Conservation (phyloP, 2,888 invertebrate genomes). For the Eristalis tenax region DNA sequence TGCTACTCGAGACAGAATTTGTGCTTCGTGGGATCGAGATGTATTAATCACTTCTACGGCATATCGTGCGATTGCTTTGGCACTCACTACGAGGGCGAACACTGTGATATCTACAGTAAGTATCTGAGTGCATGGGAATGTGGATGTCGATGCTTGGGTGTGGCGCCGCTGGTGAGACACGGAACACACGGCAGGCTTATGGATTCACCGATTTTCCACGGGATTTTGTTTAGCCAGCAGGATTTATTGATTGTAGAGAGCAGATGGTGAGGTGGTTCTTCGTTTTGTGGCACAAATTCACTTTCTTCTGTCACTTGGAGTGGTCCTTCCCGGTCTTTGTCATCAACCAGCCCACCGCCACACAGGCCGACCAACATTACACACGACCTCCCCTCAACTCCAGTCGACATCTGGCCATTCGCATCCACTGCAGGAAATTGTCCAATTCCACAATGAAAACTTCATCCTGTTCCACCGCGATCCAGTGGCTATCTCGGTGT, state of each 20-base stretch:
- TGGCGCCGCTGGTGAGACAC: not conserved
- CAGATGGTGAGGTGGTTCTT: too few relatives aligned
- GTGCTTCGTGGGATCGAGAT: conserved; percentile 93
- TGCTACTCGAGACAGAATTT: conserved; percentile 91
- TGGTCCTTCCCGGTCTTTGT: too few relatives aligned
- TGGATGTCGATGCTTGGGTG: not conserved
- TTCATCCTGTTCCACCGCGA: not conserved
- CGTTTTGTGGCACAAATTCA: too few relatives aligned
- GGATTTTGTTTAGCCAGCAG: too few relatives aligned
- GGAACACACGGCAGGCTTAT: not conserved
- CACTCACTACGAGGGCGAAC: conserved; percentile 94
- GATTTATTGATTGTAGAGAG: too few relatives aligned
- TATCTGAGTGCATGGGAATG: conserved; percentile 65
- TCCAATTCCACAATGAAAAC: not conserved
- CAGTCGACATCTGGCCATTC: not conserved
- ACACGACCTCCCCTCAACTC: not conserved
- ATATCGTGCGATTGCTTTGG: conserved; percentile 96
- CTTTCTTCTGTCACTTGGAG: too few relatives aligned
- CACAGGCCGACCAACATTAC: too few relatives aligned
- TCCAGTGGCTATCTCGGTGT: not conserved
- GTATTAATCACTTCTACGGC: conserved; percentile 95
- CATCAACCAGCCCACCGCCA: too few relatives aligned
- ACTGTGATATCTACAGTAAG: conserved; percentile 95
- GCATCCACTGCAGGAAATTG: not conserved
- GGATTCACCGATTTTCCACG: too few relatives aligned